These are phyloP conservation scores for Borostomias antarcticus DNA, from an alignment of 2,797 vertebrate genomes.

Conservation along the genomic window DNA sequence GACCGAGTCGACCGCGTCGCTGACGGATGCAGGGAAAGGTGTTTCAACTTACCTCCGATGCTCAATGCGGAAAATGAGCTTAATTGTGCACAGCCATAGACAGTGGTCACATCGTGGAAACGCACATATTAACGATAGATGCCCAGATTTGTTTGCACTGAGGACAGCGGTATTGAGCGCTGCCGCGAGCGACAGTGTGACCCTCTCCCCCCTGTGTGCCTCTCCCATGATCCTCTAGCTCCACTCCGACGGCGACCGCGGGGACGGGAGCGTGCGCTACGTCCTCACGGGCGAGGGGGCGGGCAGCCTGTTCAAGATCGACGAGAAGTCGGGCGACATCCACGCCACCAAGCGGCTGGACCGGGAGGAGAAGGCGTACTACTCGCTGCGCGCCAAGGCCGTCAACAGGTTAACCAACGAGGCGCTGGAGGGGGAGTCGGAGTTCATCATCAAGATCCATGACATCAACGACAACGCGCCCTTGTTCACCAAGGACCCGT, in stretches of 20 bases:
- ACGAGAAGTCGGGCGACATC: constrained; percentile 94
- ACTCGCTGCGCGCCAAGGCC: constrained; percentile 90
- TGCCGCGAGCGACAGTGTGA: constrained; percentile 1
- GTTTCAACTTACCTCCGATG: too few relatives aligned
- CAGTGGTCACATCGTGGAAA: constrained; percentile 52
- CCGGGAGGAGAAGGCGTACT: constrained; percentile 93
- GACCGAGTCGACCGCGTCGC: too few relatives aligned
- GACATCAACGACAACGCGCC: constrained; percentile 98
- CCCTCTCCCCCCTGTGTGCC: not conserved
- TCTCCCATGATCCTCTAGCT: constrained; percentile 75
- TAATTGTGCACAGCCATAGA: constrained; percentile 50
- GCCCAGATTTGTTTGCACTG: constrained; percentile 23
- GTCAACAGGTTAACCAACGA: constrained; percentile 88
- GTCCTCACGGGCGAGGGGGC: constrained; percentile 93
- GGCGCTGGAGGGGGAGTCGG: constrained; percentile 91
- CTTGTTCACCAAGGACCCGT: constrained; percentile 88
- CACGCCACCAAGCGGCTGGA: constrained; percentile 95
- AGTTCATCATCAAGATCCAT: constrained; percentile 98
- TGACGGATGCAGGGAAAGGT: too few relatives aligned
- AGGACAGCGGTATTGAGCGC: not conserved
- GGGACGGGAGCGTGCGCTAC: constrained; percentile 90
- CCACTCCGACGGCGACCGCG: constrained; percentile 91
- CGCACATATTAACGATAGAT: constrained; percentile 28
- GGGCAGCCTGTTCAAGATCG: constrained; percentile 91
- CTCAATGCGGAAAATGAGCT: constrained; percentile 8